Evolutionary conservation across 2,797 vertebrate species (phyloP), one percentile per base, ranked within the genome.

Genomic region (Danio kyathit): DNA sequence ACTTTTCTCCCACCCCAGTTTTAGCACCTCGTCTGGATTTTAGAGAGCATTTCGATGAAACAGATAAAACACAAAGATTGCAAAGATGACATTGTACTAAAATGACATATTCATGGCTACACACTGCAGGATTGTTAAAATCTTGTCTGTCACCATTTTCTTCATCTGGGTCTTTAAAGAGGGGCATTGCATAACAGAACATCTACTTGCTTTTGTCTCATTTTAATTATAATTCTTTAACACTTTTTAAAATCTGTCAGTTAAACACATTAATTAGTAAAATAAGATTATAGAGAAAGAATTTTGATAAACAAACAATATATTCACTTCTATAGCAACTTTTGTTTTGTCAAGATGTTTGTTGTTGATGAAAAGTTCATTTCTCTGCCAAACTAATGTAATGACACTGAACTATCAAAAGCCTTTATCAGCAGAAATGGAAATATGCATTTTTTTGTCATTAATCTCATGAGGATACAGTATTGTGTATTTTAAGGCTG

Each of bases 1-100:
- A 51, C 49, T 79, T 49, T 49, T 6, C 49, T 14, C 56, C 52
- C 40, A 5, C 29, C 29, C 29, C 29, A 29, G 51, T 56, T 61
- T 61, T 7, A 41, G 51, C 51, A 77, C 51, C 51, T 17, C 77
- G 41, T 38, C 38, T 43, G 19, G 56, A 19, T n/a, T 19, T 57
- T 43, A 21, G 54, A 66, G 19, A 57, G 11, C 52, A 17, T 67
- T 41, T 71, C 4, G 38, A 21, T 21, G 14, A 48, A 46, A n/a
- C 6, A 67, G 63, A 77, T 48, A 66, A 56, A 67, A 67, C 14
- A 77, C 43, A 67, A 59, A 59, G 63, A 44, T 57, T 59, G 52
- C 21, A 59, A 77, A 19, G 43, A 67, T 77, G 52, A 59, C 19
- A 77, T 59, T 48, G 41, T 57, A 14, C 21, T 17, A n/a, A 69